Conservation (phyloP, 2,113 vertebrate species). For the Okapia johnstoni region DNA sequence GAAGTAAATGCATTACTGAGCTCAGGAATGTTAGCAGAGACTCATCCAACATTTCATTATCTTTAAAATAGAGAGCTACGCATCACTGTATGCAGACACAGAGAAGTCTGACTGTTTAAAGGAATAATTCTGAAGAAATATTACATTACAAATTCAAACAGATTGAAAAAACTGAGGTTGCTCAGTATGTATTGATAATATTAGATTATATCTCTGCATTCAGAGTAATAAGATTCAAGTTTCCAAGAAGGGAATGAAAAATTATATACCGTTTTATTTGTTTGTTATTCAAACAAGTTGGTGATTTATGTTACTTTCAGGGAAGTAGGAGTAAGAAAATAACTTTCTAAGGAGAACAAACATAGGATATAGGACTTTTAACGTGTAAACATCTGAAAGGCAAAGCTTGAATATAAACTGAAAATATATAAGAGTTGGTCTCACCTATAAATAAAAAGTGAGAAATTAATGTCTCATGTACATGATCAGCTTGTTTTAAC, state of each 20-base stretch:
- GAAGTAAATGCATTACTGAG: conserved; percentile 23
- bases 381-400: background rate
- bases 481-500: background rate
- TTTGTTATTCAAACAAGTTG: conserved; percentile 72
- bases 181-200: conserved; percentile 56
- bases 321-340: conserved; percentile 44
- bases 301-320: conserved; percentile 65
- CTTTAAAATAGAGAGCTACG: conserved; percentile 38
- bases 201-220: conserved; percentile 68
- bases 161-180: conserved; percentile 53
- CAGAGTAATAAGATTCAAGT: conserved; percentile 70
- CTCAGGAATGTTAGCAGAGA: background rate
- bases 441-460: background rate
- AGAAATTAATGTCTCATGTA: background rate
- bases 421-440: background rate
- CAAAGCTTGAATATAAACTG: background rate
- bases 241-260: conserved; percentile 65
- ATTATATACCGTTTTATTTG: conserved; percentile 72
- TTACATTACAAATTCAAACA: conserved; percentile 68
- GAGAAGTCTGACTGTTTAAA: conserved; percentile 50
- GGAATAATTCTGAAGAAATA: conserved; percentile 66
- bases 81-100: background rate
- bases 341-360: conserved; percentile 9
- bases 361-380: background rate
- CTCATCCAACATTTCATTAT: conserved; percentile 55